Base-by-base conservation (phyloP, 2,797 vertebrate genomes). In the Sebastes baramenuke region DNA sequence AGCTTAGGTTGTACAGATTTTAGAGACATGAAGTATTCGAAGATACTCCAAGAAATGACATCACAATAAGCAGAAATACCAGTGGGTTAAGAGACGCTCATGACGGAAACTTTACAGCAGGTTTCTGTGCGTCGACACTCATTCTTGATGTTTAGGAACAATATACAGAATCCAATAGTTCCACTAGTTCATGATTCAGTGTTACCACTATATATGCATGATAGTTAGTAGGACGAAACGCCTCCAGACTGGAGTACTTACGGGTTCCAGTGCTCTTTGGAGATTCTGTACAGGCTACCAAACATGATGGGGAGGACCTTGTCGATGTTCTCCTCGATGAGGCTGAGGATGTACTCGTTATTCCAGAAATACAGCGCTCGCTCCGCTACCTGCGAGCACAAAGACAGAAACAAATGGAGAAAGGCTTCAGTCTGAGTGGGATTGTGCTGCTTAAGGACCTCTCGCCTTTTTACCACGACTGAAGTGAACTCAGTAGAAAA, bases 221-320 rank as follows among this genome's bases (percentile, higher is more conserved):
- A 22, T 4, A 24, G 25, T 65, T 8, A 22, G 25, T 52, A 6
- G 18, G 3, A 60, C n/a, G 9, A 25, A 20, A 10, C 8, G 3
- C 25, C 1, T 27, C 18, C 11, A 1, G 5, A 14, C 25, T 13
- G 9, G 11, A 8, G 42, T 87, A 98, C 98, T 14, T 96, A 99
- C 98, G 94, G 97, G 90, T 99, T 99, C 98, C 98, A 99, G 97
- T 99, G 98, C 91, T 99, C 98, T 96, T 99, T 99, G 95, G 98
- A 99, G 95, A 99, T 99, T 91, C 96, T 97, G 95, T 99, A 99
- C 87, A 99, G 96, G 93, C 96, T 99, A 77, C 96, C 96, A 85
- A 99, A 99, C 98, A 99, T 99, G 92, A 99, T 97, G 87, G 98
- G 98, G 60, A 99, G 96, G 87, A 99, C 91, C 93, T 96, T 97